These are phyloP conservation scores for Dendrocincla fuliginosa DNA, from an alignment of 2,797 vertebrate species.

Conservation along the genomic window DNA sequence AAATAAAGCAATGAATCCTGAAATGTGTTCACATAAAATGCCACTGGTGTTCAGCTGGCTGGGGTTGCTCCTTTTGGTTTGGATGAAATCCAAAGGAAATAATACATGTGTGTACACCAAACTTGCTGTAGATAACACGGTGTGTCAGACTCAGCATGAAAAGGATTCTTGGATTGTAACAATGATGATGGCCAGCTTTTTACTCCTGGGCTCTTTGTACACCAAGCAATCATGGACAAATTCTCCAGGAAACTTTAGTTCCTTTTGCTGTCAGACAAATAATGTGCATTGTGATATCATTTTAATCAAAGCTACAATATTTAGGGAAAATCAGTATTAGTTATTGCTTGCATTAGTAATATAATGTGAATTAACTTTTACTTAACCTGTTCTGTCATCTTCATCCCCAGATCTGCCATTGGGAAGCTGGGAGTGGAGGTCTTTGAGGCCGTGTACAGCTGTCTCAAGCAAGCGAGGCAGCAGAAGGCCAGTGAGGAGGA, in stretches of 20 bases:
- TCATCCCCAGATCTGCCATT: constrained; percentile 72
- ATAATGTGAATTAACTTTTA: background rate
- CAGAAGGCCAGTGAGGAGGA: constrained; percentile 68
- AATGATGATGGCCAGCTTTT: accelerated
- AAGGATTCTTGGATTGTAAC: background rate
- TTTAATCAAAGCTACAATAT: background rate
- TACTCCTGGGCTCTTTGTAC: background rate
- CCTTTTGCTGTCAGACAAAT: background rate
- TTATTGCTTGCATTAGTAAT: background rate
- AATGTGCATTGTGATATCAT: background rate
- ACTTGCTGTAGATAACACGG: background rate
- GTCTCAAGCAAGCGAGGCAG: constrained; percentile 74
- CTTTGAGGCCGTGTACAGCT: constrained; percentile 79
- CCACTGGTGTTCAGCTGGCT: background rate
- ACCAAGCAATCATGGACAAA: background rate
- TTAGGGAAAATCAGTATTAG: background rate
- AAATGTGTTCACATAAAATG: background rate
- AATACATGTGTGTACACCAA: background rate
- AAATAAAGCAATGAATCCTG: background rate
- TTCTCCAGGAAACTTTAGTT: background rate
- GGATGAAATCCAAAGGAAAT: background rate
- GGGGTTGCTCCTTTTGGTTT: background rate
- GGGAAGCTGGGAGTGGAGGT: constrained; percentile 74
- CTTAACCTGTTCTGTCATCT: background rate
- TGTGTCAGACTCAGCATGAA: background rate